A percentile compares a stretch with the other conserved stretches of the same genome.
These are phyloP conservation scores for Calameuta filiformis DNA, from an alignment of 2,888 invertebrate species.

Conservation along the genomic window DNA sequence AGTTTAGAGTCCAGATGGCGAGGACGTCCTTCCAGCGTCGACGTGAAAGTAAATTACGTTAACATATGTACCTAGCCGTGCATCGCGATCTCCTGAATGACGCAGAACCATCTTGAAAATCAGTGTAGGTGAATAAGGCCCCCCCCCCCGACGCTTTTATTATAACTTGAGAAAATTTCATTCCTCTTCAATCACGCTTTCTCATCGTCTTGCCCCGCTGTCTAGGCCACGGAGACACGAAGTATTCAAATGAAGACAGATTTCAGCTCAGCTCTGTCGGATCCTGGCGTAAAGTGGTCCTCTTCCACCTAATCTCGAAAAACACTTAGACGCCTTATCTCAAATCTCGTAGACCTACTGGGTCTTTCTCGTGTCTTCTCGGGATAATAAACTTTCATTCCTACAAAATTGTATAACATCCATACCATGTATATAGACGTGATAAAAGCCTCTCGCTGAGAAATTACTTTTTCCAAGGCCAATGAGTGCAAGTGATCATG, in stretches of 20 bases:
- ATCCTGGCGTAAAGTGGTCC: slow-evolving; percentile 37
- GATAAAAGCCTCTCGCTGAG: background rate
- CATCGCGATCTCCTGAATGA: background rate
- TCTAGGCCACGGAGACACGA: slow-evolving; percentile 9
- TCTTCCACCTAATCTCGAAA: slow-evolving; percentile 40
- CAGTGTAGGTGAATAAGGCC: background rate
- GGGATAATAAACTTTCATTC: background rate
- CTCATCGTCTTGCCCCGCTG: background rate
- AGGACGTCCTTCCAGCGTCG: background rate
- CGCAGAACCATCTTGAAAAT: background rate
- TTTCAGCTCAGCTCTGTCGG: slow-evolving; percentile 33
- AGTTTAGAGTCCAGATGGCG: background rate
- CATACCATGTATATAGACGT: background rate
- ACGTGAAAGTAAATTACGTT: background rate
- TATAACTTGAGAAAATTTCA: background rate
- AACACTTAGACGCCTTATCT: slow-evolving; percentile 48
- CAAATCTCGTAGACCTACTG: slow-evolving; percentile 29
- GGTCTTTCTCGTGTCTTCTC: background rate
- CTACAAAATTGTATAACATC: background rate
- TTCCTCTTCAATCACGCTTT: background rate
- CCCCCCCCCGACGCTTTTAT: background rate
- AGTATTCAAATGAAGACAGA: slow-evolving; percentile 47
- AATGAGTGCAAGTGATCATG: background rate
- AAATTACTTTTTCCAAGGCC: background rate
- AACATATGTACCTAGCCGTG: background rate